Evolutionary conservation across 2,888 invertebrate genomes (phyloP), one percentile per base, ranked within the genome.

Genomic region (Hypolimnas misippus): DNA sequence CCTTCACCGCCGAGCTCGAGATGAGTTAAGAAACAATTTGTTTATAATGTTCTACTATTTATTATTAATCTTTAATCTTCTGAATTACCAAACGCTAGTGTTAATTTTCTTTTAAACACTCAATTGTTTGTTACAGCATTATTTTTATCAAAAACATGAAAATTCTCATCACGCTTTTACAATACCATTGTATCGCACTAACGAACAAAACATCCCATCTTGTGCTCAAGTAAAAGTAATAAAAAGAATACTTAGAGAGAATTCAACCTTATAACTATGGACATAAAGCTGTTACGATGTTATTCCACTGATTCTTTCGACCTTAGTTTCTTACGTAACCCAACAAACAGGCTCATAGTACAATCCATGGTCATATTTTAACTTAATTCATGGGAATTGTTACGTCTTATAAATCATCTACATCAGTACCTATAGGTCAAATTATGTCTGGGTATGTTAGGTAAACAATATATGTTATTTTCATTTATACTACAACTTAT

Each of bases 271-370:
- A 59, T 16, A n/a, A 3, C 14, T 44, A n/a, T 17, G 21, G 17
- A 53, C 40, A 54, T 54, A 59, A 46, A 59, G 59, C 35, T 19
- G 29, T 10, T 49, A 10, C 4, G n/a, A n/a, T 29, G 29, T 40
- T 3, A 50, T 12, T 35, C 40, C 33, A 29, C 14, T 25, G 25
- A 57, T 38, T 25, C 61, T 44, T 53, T 55, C 58, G 67, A 65
- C 65, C 68, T 65, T 63, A 68, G 63, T 63, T 60, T 62, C 70
- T 71, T 71, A 71, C 58, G 64, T 71, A 71, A 71, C 55, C 53
- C 35, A 35, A 54, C 54, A 42, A 57, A 66, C 55, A 60, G 38
- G n/a, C 46, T 55, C 31, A 57, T 35, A 40, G 49, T 49, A 49
- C 29, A 49, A 49, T 61, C 55, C 42, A 54, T 60, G 51, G 59